Conservation (phyloP, 1,140 invertebrate genomes). For the Akabosia matsudoensis region DNA sequence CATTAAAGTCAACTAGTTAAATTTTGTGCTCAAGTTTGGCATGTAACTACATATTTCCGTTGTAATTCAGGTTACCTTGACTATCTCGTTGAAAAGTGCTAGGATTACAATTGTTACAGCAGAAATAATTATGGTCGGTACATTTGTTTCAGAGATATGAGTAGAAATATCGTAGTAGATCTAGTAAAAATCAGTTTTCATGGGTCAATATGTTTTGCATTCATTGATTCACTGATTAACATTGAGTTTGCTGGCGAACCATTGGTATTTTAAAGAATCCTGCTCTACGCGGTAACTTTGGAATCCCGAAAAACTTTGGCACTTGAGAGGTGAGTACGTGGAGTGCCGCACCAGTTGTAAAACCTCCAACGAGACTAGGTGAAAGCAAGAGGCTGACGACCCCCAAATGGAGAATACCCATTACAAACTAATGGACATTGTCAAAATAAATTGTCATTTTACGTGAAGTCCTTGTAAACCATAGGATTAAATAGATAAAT, state of each 20-base stretch:
- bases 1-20: background rate
- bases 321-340: conserved; percentile 88
- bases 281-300: conserved; percentile 58
- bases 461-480: background rate
- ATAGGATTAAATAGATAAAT: background rate
- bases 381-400: conserved; percentile 78
- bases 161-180: conserved; percentile 64
- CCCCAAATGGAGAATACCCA: conserved; percentile 78
- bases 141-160: conserved; percentile 62
- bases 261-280: conserved; percentile 72
- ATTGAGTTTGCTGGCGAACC: too few relatives aligned
- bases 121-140: conserved; percentile 67
- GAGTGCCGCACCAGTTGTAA: conserved; percentile 83
- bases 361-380: conserved; percentile 83
- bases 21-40: too few relatives aligned
- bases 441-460: too few relatives aligned
- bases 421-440: conserved; percentile 64
- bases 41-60: too few relatives aligned
- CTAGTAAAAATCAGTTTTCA: conserved; percentile 46
- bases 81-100: conserved; percentile 70
- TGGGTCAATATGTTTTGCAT: background rate
- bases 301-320: conserved; percentile 77
- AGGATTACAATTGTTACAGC: conserved; percentile 67
- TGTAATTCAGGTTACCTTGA: conserved; percentile 62
- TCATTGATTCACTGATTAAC: background rate